Base-by-base conservation (phyloP, 2,888 invertebrate genomes). In the Tiliacea aurago region DNA sequence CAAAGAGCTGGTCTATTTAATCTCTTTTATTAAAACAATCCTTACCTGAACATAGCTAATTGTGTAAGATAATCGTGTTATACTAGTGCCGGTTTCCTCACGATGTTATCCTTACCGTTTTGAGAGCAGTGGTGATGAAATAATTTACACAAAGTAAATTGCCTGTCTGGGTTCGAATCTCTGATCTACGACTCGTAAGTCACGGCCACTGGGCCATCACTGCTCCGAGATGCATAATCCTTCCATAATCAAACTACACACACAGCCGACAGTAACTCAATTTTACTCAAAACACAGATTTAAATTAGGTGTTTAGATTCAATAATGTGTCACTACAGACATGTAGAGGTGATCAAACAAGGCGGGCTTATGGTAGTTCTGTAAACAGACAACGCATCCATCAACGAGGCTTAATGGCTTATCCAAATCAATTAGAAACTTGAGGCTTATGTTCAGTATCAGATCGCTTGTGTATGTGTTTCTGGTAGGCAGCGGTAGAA, bases 371-470 rank as follows among this genome's bases (percentile, higher is more conserved):
- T 88, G 90, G 85, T 88, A 88, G 90, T 90, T 91, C 89, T 90
- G 91, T 93, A 93, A 94, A 94, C 93, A 93, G 84, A 86, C 88
- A 89, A 91, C 92, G 90, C 94, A 95, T 95, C 95, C 92, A 95
- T 95, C 95, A 95, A 93, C 93, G 88, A 70, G 84, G 95, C 95
- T 95, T 95, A 95, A 94, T 94, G 93, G 95, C 93, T 95, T 94
- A 95, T 95, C 95, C 93, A 91, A 95, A 96, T 95, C 95, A 95
- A 96, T 95, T 95, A 95, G 94, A 94, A 95, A 94, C 94, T 93
- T 91, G 93, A 94, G 85, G 92, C 92, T 89, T 88, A 88, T 88
- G 89, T 85, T 89, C 84, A 84, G 86, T 84, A 84, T 86, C 84
- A 84, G 76, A 84, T 85, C 83, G 86, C 83, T 84, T 78, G 64